Evolutionary conservation across 2,888 invertebrate genomes (phyloP), one percentile per base, ranked within the genome.

Genomic region (Sinotaia quadrata): DNA sequence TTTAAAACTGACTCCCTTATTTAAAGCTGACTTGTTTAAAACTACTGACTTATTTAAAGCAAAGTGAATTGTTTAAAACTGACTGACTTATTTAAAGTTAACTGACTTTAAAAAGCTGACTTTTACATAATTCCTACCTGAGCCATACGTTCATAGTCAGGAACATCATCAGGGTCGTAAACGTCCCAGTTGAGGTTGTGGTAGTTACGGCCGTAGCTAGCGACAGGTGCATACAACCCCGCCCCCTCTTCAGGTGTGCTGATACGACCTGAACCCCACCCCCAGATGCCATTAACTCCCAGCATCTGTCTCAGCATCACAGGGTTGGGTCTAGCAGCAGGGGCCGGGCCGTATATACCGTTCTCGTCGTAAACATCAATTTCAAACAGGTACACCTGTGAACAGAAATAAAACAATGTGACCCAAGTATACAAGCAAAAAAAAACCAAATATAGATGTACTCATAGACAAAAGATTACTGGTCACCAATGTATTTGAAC

Each of bases 251-350:
- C 72, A 1, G 66, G 29, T 37, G 57, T 57, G 54, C 81, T 81
- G 47, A 71, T 72, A 51, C 49, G 71, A 10, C 67, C 71, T 44
- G 75, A 72, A 24, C 79, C 80, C 81, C 81, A 81, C 0, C 81
- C 80, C 81, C 81, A 81, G 51, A 81, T 80, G 15, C 79, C 81
- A 62, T 81, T 81, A 8, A 81, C 78, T 0, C 81, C 81, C 8
- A 81, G 63, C 33, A 80, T 72, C 24, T 76, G 60, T 31, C 75
- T 37, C 10, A 81, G 36, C 21, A 68, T 74, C 24, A 68, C 59
- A 8, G 61, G 63, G 47, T 79, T 78, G 5, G 75, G 73, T 47
- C 56, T 67, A 4, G 75, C 59, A 4, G 24, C 5, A 1, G 76
- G 69, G 29, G 52, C 27, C 1, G 71, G 29, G 2, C 67, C 67